Evolutionary conservation across 2,797 vertebrate species (phyloP).

Genomic region (Lacerta agilis): DNA sequence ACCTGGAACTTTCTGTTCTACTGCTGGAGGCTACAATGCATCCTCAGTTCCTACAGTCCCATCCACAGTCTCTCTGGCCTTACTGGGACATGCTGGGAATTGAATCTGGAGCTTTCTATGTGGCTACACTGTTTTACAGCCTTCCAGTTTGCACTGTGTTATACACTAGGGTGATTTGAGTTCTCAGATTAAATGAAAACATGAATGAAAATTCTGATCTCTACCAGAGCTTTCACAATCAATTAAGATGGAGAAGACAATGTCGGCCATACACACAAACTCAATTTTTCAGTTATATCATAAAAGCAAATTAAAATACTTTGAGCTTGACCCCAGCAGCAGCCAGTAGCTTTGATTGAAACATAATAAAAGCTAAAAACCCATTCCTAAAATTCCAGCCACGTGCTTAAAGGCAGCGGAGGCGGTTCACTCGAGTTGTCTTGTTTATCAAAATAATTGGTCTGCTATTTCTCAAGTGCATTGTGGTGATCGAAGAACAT

Average conservation of each 20-base stretch:
- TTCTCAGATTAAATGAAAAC: not conserved
- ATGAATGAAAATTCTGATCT: not conserved
- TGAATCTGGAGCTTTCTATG: not conserved
- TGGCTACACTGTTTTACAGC: too few species aligned
- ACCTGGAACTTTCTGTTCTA: too few species aligned
- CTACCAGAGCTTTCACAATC: not conserved
- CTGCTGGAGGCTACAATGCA: too few species aligned
- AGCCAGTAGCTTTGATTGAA: not conserved
- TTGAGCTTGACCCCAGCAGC: not conserved
- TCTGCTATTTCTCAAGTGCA: conserved; percentile 62
- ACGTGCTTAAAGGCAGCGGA: conserved; percentile 24
- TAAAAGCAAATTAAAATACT: not conserved
- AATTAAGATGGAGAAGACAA: not conserved
- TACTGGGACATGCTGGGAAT: not conserved
- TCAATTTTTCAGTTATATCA: not conserved
- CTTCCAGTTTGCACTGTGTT: not conserved
- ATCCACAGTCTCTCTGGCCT: too few species aligned
- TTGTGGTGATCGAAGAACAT: conserved; percentile 66
- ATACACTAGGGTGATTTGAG: not conserved
- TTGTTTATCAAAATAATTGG: conserved; percentile 58
- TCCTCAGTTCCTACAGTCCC: too few species aligned
- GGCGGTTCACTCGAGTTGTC: not conserved
- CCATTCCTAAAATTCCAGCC: conserved; percentile 15
- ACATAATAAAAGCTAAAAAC: not conserved
- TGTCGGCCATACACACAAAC: not conserved